Percentiles rank a stretch among this genome's conserved stretches.
Evolutionary conservation across 37 sponge, comb jelly and placozoan genomes (phyloP).

Genomic region (Beroe ovata): DNA sequence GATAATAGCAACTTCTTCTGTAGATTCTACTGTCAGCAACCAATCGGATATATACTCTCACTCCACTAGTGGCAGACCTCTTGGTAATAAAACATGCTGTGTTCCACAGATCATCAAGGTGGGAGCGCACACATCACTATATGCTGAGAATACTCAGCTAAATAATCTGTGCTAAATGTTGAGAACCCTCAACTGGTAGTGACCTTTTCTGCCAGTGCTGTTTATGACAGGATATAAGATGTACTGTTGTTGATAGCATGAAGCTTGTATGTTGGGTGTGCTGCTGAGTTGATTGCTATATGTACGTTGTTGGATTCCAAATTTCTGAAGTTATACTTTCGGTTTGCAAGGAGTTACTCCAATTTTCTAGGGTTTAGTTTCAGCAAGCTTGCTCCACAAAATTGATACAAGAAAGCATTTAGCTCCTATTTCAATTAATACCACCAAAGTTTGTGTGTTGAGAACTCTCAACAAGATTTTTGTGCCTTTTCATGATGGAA

Average conservation of each 20-base stretch:
- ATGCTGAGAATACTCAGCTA: constrained; percentile 33
- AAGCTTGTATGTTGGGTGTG: not conserved
- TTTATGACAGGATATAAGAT: not conserved
- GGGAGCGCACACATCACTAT: not conserved
- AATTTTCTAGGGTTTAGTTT: not conserved
- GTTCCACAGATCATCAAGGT: not conserved
- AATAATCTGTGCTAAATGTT: no score
- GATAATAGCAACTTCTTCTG: no score
- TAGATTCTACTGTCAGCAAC: no score
- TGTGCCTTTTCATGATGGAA: constrained; percentile 33
- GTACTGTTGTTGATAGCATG: not conserved
- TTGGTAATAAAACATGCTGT: not conserved
- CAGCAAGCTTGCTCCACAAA: not conserved
- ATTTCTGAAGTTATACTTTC: constrained; percentile 21
- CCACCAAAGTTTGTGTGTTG: not conserved
- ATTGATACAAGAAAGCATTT: not conserved
- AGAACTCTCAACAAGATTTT: constrained; percentile 50
- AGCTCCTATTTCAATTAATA: not conserved
- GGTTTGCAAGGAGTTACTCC: not conserved
- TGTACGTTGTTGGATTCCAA: constrained; percentile 6
- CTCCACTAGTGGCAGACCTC: no score
- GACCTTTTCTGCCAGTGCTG: constrained; percentile 11
- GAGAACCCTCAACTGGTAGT: not conserved
- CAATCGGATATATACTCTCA: no score
- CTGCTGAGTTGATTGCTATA: not conserved